Evolutionary conservation across 2,888 invertebrate genomes (phyloP), one percentile per base, ranked within the genome.

Genomic region (Oegoconia quadripuncta): DNA sequence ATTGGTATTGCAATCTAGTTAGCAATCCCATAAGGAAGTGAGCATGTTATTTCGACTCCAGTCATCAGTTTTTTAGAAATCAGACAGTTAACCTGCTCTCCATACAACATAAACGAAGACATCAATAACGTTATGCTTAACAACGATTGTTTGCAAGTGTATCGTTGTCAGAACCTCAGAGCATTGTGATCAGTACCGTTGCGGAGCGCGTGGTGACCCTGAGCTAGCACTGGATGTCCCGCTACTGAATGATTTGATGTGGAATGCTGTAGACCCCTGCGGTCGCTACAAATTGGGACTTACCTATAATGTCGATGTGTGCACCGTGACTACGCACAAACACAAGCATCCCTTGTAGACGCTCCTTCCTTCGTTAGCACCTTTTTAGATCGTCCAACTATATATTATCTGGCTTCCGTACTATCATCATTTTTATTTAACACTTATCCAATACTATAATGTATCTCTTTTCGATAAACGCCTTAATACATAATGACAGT

Each of bases 311-410:
- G 48, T 75, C 65, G 61, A 74, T 80, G 79, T 84, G 76, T 83
- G 83, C 86, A 86, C 86, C 64, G 64, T 73, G 65, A 76, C 74
- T 61, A 62, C 64, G 82, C 83, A 83, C 78, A 74, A 64, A 71
- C 75, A 77, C 72, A 59, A 66, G 74, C 78, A 77, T 74, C 66
- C 76, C 64, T 67, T 63, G 67, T 84, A 84, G 82, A 63, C 83
- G 84, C 86, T 86, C 86, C 86, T 87, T 83, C 80, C 83, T 88
- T 80, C 84, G 80, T 83, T 78, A 74, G 81, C 80, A 80, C 78
- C 83, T 84, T 86, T 84, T 66, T 83, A 84, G 86, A 81, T 86
- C 87, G 86, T 87, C 84, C 84, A 83, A 82, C 79, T 78, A 74
- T 59, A 8, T 23, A n/a, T 28, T 16, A n/a, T 37, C 34, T 15